A percentile compares a stretch with the other conserved stretches of the same genome.
These are phyloP conservation scores for Zaprionus nigranus DNA, from an alignment of 1,140 invertebrate species.

Conservation along the genomic window DNA sequence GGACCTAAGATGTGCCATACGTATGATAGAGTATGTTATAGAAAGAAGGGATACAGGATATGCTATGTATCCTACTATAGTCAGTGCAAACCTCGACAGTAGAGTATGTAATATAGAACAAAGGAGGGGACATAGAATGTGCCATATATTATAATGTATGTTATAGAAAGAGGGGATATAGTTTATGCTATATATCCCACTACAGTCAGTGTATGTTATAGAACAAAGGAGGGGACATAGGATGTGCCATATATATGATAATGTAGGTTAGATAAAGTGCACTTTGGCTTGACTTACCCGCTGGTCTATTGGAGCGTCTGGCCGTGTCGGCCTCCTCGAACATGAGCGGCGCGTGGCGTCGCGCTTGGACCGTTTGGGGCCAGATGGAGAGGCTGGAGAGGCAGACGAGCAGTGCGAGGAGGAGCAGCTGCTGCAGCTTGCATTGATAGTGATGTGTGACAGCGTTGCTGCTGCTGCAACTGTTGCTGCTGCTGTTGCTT, in stretches of 20 bases:
- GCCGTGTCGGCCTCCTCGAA: constrained; percentile 77
- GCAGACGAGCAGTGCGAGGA: constrained; percentile 64
- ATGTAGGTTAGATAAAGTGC: not conserved
- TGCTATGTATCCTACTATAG: too few species aligned
- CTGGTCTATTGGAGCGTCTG: constrained; percentile 78
- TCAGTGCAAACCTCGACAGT: too few species aligned
- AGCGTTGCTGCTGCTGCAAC: constrained; percentile 15
- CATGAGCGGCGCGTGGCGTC: constrained; percentile 77
- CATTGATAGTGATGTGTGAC: constrained; percentile 23
- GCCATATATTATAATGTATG: not conserved
- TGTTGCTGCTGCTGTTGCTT: constrained; percentile 15
- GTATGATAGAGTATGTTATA: too few species aligned
- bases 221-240: not conserved
- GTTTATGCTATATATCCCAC: too few species aligned
- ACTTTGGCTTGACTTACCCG: constrained; percentile 65
- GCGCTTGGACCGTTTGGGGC: constrained; percentile 59
- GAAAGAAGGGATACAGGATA: too few species aligned
- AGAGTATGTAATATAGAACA: not conserved
- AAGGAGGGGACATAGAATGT: not conserved
- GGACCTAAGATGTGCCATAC: too few species aligned
- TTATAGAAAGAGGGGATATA: not conserved
- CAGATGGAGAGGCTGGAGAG: constrained; percentile 35
- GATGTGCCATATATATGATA: too few species aligned
- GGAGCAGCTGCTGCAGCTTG: constrained; percentile 65
- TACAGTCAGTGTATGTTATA: not conserved